A percentile compares a stretch with the other conserved stretches of the same genome.
phyloP scores from a whole-genome alignment of 2,113 vertebrate genomes.

The Paradisaea rubra region DNA sequence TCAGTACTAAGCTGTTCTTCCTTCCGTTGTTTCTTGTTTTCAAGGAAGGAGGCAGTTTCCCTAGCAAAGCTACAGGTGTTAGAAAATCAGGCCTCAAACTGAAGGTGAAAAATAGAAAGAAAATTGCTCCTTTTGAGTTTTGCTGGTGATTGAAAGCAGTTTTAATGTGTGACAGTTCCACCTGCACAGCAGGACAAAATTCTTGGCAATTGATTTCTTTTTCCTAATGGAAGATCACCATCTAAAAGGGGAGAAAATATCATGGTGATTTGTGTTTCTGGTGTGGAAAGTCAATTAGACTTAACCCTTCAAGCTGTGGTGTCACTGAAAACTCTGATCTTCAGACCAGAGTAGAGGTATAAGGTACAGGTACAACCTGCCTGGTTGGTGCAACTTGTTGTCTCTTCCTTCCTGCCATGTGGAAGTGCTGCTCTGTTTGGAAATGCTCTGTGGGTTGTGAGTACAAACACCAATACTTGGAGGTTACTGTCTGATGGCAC shows the following conservation, averaged over 20 bases:
- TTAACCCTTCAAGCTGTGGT: not conserved
- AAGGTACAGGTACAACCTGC: not conserved
- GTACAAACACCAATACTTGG: not conserved
- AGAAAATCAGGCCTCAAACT: not conserved
- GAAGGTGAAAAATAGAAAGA: not conserved
- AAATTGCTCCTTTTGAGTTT: not conserved
- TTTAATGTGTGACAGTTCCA: conserved; percentile 33
- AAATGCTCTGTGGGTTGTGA: not conserved
- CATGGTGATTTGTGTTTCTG: not conserved
- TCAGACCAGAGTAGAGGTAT: not conserved
- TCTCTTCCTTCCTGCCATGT: not conserved
- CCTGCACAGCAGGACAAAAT: not conserved
- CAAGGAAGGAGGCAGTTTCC: not conserved
- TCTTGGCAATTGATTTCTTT: not conserved
- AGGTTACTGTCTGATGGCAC: not conserved
- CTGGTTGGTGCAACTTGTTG: not conserved
- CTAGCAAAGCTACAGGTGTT: not conserved
- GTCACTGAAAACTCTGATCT: not conserved
- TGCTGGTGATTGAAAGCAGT: not conserved
- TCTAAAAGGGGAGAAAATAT: not conserved
- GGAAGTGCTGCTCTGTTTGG: not conserved
- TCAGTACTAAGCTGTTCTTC: not conserved
- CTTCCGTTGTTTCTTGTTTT: not conserved
- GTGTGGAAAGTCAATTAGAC: not conserved
- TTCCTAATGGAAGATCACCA: not conserved